Percentiles rank a stretch among this genome's conserved stretches.
These are phyloP conservation scores for Hermaeophaga mercurialis DNA, from an alignment of 2,888 invertebrate genomes.

Conservation along the genomic window DNA sequence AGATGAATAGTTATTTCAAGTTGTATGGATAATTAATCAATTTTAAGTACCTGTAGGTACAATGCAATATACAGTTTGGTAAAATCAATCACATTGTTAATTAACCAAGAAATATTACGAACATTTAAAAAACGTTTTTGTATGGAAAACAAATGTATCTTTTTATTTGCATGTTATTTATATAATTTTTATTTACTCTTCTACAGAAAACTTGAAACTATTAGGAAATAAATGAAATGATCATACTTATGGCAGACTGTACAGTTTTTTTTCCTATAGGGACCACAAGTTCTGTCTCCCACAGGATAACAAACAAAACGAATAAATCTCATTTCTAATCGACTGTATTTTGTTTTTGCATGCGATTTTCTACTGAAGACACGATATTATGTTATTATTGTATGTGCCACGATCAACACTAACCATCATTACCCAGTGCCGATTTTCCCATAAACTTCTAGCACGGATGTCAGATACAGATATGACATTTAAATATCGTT, in stretches of 20 bases:
- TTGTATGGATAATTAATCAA: no score
- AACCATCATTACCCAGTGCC: conserved; percentile 18
- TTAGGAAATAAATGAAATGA: no score
- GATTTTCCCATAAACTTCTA: conserved; percentile 16
- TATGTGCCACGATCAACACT: conserved; percentile 20
- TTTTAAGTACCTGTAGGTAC: no score
- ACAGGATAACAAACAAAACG: conserved; percentile 22
- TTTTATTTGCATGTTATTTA: no score
- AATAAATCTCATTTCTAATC: conserved; percentile 19
- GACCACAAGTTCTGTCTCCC: conserved; percentile 21
- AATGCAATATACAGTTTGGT: no score
- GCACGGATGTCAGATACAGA: conserved; percentile 10
- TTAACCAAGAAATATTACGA: no score
- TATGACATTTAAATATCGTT: conserved; percentile 12
- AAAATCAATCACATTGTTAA: no score
- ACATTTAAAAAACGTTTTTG: no score
- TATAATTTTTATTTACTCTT: no score
- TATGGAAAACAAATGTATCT: no score
- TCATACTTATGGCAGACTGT: neutral
- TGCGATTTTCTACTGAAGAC: conserved; percentile 19
- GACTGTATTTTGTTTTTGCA: conserved; percentile 21
- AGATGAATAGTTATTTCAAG: no score
- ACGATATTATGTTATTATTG: conserved; percentile 26
- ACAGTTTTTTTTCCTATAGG: conserved; percentile 14
- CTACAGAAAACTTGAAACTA: no score